Base-by-base conservation (phyloP, 2,113 vertebrate species). In the Xiphophorus hellerii region DNA sequence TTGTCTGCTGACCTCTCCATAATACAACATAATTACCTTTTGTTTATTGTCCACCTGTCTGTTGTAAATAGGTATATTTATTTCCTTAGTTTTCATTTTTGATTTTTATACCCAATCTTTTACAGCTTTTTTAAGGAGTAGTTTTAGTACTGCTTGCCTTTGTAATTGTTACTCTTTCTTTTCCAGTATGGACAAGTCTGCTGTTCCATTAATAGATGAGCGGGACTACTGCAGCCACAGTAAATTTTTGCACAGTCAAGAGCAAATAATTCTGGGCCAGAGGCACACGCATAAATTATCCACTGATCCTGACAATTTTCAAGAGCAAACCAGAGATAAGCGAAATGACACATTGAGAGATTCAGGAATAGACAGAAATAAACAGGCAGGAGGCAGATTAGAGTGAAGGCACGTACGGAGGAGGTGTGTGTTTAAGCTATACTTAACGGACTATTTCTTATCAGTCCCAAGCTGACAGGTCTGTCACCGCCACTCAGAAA, bases 161-260 rank as follows among this genome's bases (percentile, higher is more conserved):
- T 27, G 66, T 9, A 22, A 31, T 1, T 61, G 44, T 77, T 30
- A 65, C 28, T 33, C 8, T 67, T 28, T 61, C 30, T 15, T 7
- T 80, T 35, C 74, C 65, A 54, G 68, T 74, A 35, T 85, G 51
- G 20, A 66, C 62, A 72, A 35, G 66, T 74, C 27, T 72, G 39
- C 20, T 67, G 48, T 69, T 87, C 62, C 70, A 83, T 60, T 68
- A 82, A 76, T 9, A 27, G 74, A n/a, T 68, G 58, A 73, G 33
- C 27, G 42, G 72, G 69, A 65, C 72, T 42, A 31, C 73, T 72
- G 80, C 71, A 83, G 85, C 82, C 30, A 73, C 65, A 69, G 29
- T 88, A 69, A n/a, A 80, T 90, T 71, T 88, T 74, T 81, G 10
- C 61, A 35, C 66, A 80, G 78, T 70, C 84, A 83, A 72, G 81